These are phyloP conservation scores for Lepas anatifera DNA, from an alignment of 2,888 invertebrate genomes.

Conservation along the genomic window DNA sequence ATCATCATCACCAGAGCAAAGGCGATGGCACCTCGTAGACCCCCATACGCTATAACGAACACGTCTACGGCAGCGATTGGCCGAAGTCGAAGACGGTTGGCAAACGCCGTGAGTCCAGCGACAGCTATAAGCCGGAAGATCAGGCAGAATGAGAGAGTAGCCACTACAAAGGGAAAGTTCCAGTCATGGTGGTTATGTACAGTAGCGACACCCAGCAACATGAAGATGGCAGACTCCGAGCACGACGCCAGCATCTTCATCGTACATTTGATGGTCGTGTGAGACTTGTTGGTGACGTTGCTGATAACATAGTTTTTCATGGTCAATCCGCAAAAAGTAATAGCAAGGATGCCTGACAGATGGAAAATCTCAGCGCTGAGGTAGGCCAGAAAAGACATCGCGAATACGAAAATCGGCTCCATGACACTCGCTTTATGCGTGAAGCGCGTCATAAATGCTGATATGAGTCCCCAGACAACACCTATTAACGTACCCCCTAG, in stretches of 20 bases:
- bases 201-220: constrained; percentile 43
- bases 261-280: constrained; percentile 41
- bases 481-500: constrained; percentile 37
- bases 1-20: constrained; percentile 38
- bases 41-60: constrained; percentile 44
- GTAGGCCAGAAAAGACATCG: constrained; percentile 42
- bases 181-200: constrained; percentile 38
- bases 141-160: constrained; percentile 38
- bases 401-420: constrained; percentile 43
- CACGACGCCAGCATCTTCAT: constrained; percentile 42
- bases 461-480: constrained; percentile 34
- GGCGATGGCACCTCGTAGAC: constrained; percentile 43
- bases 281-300: constrained; percentile 40
- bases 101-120: constrained; percentile 34
- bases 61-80: constrained; percentile 35
- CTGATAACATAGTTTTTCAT: constrained; percentile 43
- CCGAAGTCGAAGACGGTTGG: constrained; percentile 34
- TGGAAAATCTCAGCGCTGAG: constrained; percentile 43
- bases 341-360: constrained; percentile 43
- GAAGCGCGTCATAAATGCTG: constrained; percentile 38
- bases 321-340: constrained; percentile 37
- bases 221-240: constrained; percentile 43
- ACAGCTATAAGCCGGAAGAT: constrained; percentile 38
- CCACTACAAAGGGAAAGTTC: constrained; percentile 40
- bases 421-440: constrained; percentile 40